Conservation (phyloP, 2,888 invertebrate genomes). For the Dynastes hyllus region DNA sequence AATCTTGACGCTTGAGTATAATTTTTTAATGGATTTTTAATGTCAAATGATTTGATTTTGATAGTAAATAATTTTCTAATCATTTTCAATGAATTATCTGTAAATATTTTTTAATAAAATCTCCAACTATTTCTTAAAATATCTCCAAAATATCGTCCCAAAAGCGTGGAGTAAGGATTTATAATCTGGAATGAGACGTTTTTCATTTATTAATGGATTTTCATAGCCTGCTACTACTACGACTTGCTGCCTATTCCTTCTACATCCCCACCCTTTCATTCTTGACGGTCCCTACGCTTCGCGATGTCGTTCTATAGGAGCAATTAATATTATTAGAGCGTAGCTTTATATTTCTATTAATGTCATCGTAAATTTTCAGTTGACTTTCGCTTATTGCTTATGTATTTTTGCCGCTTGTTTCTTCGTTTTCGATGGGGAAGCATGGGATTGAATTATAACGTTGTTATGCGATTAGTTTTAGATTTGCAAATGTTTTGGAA, state of each 20-base stretch:
- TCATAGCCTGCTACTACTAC: neutral
- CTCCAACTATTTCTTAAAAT: neutral
- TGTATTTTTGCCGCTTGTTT: neutral
- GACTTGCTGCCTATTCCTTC: no score
- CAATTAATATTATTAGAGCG: constrained; percentile 14
- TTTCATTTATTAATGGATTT: constrained; percentile 15
- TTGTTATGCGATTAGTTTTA: neutral
- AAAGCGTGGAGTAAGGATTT: no score
- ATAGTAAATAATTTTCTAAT: no score
- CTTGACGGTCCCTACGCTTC: neutral
- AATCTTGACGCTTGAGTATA: neutral
- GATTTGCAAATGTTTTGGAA: neutral
- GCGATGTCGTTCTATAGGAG: neutral
- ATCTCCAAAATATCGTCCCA: no score
- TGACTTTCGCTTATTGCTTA: neutral
- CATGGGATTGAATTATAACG: neutral
- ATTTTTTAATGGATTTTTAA: no score
- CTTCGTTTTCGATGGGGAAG: neutral
- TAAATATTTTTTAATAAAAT: neutral
- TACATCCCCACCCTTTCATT: neutral
- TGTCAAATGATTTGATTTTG: no score
- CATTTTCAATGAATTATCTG: no score
- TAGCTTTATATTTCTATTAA: constrained; percentile 35
- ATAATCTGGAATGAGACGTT: neutral
- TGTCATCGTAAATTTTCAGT: constrained; percentile 30